phyloP scores from a whole-genome alignment of 2,113 vertebrate genomes.

The Pteruthius melanotis region DNA sequence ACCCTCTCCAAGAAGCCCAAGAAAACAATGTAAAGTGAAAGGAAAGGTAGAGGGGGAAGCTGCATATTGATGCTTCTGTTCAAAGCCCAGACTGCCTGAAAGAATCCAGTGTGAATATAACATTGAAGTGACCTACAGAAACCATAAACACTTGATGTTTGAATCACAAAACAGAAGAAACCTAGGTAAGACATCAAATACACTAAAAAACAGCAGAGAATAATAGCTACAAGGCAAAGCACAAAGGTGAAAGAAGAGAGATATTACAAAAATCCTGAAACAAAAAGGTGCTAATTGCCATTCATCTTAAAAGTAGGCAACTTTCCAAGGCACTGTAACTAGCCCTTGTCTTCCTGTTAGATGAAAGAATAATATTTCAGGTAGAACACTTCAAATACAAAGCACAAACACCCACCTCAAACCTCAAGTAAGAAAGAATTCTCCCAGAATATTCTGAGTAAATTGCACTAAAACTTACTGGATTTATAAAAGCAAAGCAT shows the following conservation, averaged over 20 bases:
- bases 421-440: neutral
- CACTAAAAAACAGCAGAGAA: neutral
- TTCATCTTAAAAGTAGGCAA: constrained; percentile 62
- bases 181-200: constrained; percentile 10
- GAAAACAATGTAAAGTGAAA: constrained; percentile 21
- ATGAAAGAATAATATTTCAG: neutral
- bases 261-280: constrained; percentile 47
- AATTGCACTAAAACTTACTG: neutral
- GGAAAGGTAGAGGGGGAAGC: neutral
- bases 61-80: neutral
- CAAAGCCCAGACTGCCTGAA: constrained; percentile 53
- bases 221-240: constrained; percentile 52
- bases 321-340: constrained; percentile 61
- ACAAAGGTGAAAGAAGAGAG: constrained; percentile 55
- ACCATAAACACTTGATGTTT: constrained; percentile 35
- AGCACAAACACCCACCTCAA: neutral
- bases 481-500: neutral
- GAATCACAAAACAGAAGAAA: constrained; percentile 9
- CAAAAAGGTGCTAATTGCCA: constrained; percentile 63
- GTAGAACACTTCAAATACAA: constrained; percentile 4
- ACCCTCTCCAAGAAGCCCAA: constrained; percentile 17
- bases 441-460: neutral
- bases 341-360: neutral
- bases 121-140: constrained; percentile 71
- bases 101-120: constrained; percentile 47